Evolutionary conservation across 2,888 invertebrate genomes (phyloP), one percentile per base, ranked within the genome.

Genomic region (Andrena fulva): DNA sequence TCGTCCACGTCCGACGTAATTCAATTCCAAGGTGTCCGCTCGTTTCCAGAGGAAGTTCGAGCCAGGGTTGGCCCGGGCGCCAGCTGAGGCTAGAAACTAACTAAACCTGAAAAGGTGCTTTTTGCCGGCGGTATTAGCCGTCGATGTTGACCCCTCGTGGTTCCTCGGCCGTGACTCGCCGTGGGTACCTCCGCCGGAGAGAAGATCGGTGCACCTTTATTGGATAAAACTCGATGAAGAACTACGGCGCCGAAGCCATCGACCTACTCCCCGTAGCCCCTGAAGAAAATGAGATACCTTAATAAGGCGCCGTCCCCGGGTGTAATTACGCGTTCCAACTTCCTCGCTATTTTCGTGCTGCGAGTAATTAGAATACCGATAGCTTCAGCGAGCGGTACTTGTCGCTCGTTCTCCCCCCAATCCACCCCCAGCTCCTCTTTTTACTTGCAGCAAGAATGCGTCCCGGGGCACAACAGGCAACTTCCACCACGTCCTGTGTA

Each of bases 231-330:
- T 87, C 84, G 77, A 86, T 80, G 88, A 87, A 84, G 87, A 87
- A 86, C 63, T 77, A 87, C 82, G 75, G 27, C 63, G 79, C 75
- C 62, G 74, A 77, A 79, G 82, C 71, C 86, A 84, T 86, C 87
- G 86, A 82, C 78, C 80, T 24, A 56, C 56, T 54, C 35, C 54
- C 60, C 48, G 63, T 35, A 35, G 80, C 62, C 71, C 31, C 80
- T 24, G 71, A 80, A 86, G 87, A 86, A 88, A 88, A 88, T 88
- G 88, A 88, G 87, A 88, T 86, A 86, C 88, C 88, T 87, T 87
- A 88, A 87, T 83, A 87, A 87, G 86, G 68, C 81, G 73, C 29
- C 82, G 75, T 82, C 79, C 75, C 64, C 33, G 64, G 68, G 54
- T 79, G 79, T 87, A 88, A 87, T 87, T 84, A 88, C 88, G 86